Base-by-base conservation (phyloP, 1,140 invertebrate species). In the Camponotus vicinus region DNA sequence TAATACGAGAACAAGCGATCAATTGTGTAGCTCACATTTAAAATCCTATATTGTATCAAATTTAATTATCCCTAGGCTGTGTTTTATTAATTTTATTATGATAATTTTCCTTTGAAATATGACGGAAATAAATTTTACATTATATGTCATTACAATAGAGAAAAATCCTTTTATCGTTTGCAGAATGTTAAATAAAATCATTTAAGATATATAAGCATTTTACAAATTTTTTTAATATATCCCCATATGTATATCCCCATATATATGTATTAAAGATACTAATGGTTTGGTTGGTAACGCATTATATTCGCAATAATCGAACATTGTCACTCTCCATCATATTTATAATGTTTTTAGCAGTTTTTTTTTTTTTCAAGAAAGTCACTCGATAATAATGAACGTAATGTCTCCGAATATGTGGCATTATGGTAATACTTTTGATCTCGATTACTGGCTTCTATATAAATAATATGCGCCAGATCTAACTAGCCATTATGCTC, bases 151-250 rank as follows among this genome's bases (percentile, higher is more conserved):
- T 27, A 27, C 27, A 27, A 27, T 27, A 27, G 15, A 73, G 52
- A 45, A 49, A 55, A 32, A n/a, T 9, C 52, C 11, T 70, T 27
- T 27, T 67, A 27, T 15, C 3, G 1, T 27, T 73, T 73, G 18
- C 11, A 55, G 7, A 55, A 37, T 34, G 70, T n/a, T 9, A 73
- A 73, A 57, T 73, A 57, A 49, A 57, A 73, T 71, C 27, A 8
- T 73, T 73, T 6, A n/a, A 7, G 7, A 70, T 49, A 57, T 1
- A 57, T 57, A 37, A 21, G 5, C 1, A 5, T 73, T 57, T 73
- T 73, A 55, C 15, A 13, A 57, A 49, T 32, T 3, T 8, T 32
- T 6, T 8, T 32, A 32, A 66, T 66, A 8, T n/a, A 55, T 27
- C 27, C 9, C 18, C 27, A 34, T 55, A 11, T 42, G 8, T 11